Conservation (phyloP, 2,888 invertebrate species). For the Ormia ochracea region DNA sequence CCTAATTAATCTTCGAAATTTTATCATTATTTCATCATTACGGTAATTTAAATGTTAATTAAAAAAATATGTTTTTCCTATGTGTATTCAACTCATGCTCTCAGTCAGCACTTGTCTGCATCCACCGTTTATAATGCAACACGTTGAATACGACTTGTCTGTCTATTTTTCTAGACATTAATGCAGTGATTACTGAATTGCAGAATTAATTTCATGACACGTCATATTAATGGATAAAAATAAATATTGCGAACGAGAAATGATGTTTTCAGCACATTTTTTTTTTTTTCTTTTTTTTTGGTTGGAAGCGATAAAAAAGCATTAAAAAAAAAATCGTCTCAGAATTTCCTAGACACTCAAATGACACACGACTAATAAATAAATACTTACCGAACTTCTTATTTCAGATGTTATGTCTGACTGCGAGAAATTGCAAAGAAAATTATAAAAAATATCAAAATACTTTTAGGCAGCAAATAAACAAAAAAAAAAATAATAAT, state of each 20-base stretch:
- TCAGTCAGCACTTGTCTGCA: no score
- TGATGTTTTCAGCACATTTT: not conserved
- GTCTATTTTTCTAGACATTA: not conserved
- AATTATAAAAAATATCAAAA: constrained; percentile 1
- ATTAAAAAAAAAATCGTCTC: not conserved
- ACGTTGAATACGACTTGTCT: no score
- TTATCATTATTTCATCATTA: no score
- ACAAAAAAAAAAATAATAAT: no score
- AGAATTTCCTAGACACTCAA: constrained; percentile 33
- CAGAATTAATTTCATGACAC: not conserved
- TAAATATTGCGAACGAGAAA: not conserved
- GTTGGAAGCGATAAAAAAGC: no score
- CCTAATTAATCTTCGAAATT: no score
- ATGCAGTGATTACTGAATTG: not conserved
- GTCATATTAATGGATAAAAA: not conserved
- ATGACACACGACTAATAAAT: constrained; percentile 41
- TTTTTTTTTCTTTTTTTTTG: no score
- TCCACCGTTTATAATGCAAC: no score
- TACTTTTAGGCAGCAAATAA: constrained; percentile 14
- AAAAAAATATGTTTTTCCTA: no score
- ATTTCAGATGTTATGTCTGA: constrained; percentile 25
- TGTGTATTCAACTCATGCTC: no score
- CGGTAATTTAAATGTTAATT: no score
- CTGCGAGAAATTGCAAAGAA: not conserved
- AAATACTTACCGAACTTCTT: constrained; percentile 14